Evolutionary conservation across 2,888 invertebrate genomes (phyloP).

Genomic region (Cotesia congregata): DNA sequence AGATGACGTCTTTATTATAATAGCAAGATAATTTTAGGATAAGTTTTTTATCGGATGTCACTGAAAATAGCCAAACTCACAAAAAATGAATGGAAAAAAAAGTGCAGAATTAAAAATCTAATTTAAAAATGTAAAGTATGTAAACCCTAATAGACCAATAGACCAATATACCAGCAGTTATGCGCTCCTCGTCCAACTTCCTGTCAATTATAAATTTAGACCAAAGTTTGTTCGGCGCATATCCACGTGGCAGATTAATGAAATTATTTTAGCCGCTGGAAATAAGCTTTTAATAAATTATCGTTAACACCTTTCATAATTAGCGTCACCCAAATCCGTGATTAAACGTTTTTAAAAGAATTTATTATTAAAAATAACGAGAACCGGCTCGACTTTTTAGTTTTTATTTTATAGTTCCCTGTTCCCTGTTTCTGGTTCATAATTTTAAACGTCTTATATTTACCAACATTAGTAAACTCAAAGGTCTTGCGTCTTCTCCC

Average conservation of each 20-base stretch:
- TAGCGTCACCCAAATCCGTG: background rate
- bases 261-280: constrained; percentile 4
- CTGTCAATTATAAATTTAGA: background rate
- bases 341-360: constrained; percentile 2
- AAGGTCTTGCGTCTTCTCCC: constrained; percentile 26
- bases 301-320: background rate
- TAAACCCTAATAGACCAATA: too few species aligned
- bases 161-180: too few species aligned
- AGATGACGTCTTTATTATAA: too few species aligned
- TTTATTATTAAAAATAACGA: background rate
- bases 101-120: too few species aligned
- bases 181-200: background rate
- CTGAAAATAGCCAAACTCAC: too few species aligned
- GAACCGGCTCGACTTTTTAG: constrained; percentile 17
- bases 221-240: background rate
- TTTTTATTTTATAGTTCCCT: constrained; percentile 16
- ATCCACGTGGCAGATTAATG: background rate
- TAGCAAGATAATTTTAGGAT: too few species aligned
- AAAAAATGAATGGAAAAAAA: too few species aligned
- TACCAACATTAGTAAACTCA: too few species aligned
- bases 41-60: too few species aligned
- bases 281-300: background rate
- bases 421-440: constrained; percentile 22
- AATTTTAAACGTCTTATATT: constrained; percentile 1
- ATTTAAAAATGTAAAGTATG: too few species aligned